These are phyloP conservation scores for Pygoscelis antarcticus DNA, from an alignment of 2,113 vertebrate genomes.

Conservation along the genomic window DNA sequence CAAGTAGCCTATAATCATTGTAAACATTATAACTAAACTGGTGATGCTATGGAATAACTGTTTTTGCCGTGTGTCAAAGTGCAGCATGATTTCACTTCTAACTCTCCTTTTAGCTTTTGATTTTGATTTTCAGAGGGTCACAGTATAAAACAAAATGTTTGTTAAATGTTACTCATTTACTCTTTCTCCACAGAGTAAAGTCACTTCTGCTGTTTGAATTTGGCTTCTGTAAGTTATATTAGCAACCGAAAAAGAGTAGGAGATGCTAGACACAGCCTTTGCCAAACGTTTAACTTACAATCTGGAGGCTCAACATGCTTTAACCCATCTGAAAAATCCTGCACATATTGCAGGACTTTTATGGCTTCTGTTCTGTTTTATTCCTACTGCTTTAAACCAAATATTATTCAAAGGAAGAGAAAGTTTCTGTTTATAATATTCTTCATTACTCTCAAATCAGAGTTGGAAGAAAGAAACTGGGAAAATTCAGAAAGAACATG, in stretches of 20 bases:
- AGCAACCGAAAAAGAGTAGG: not conserved
- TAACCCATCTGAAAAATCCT: constrained; percentile 40
- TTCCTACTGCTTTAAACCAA: not conserved
- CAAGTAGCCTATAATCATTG: not conserved
- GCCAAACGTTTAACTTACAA: not conserved
- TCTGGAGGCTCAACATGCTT: constrained; percentile 24
- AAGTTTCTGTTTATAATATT: not conserved
- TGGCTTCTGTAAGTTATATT: not conserved
- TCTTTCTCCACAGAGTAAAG: not conserved
- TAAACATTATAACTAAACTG: not conserved
- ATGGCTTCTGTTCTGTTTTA: not conserved
- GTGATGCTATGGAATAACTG: not conserved
- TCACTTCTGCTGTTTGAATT: not conserved
- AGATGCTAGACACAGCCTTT: constrained; percentile 21
- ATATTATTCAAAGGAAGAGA: not conserved
- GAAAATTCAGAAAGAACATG: not conserved
- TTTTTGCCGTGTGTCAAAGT: not conserved
- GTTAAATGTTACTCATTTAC: not conserved
- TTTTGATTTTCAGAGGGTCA: not conserved
- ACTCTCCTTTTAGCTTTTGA: not conserved
- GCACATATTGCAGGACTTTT: constrained; percentile 28
- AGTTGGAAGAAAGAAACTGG: not conserved
- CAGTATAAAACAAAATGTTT: not conserved
- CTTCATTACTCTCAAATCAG: not conserved
- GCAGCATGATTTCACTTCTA: not conserved